A percentile compares a stretch with the other conserved stretches of the same genome.
These are phyloP conservation scores for Hippasteria phrygiana DNA, from an alignment of 53 echinoderm and acorn worm species.

Conservation along the genomic window DNA sequence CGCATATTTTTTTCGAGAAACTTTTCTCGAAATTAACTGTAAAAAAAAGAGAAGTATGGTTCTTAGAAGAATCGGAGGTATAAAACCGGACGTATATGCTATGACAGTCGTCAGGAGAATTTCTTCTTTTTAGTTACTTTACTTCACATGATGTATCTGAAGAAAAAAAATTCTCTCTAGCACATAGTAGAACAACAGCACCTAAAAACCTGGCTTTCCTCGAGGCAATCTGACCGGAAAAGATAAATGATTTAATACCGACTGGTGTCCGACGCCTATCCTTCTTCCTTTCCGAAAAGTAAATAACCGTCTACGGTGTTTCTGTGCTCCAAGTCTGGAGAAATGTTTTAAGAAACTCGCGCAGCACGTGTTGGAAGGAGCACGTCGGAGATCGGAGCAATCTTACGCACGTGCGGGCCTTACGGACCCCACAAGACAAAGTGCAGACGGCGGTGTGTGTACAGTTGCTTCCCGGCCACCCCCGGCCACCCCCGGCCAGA, in stretches of 20 bases:
- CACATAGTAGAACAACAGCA: neutral
- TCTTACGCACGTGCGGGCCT: conserved; percentile 13
- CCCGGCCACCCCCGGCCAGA: neutral
- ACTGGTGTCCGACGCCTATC: neutral
- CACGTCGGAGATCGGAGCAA: neutral
- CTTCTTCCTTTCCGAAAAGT: neutral
- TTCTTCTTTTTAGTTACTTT: no score
- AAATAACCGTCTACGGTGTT: neutral
- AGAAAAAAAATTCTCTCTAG: no score
- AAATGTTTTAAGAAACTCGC: neutral
- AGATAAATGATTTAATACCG: neutral
- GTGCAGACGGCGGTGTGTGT: conserved; percentile 38
- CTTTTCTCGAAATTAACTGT: no score
- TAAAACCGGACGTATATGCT: no score
- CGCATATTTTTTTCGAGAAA: no score
- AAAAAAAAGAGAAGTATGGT: no score
- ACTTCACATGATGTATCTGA: no score
- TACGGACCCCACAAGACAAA: conserved; percentile 7
- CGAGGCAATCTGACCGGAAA: neutral
- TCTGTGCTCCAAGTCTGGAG: neutral
- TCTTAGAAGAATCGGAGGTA: no score
- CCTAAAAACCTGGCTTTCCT: neutral
- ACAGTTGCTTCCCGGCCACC: conserved; percentile 22
- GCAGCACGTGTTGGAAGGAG: neutral
- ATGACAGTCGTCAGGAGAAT: no score